A percentile compares a stretch with the other conserved stretches of the same genome.
Evolutionary conservation across 2,797 vertebrate genomes (phyloP).

Genomic region (Sitta carolinensis): DNA sequence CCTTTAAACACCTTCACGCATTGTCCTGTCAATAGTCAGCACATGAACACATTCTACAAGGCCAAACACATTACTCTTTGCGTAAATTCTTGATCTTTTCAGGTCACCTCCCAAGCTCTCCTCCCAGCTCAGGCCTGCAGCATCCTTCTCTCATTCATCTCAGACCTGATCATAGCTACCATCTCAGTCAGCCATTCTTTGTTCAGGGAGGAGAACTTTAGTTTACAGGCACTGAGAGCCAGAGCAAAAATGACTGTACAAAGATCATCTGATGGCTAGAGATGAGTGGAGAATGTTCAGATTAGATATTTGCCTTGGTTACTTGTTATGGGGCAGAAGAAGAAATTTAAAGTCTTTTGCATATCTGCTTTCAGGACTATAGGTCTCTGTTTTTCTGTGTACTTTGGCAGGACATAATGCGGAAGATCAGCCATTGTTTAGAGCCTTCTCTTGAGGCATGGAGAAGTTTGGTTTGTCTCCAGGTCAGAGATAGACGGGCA

Average conservation of each 20-base stretch:
- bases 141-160: accelerated
- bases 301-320: not conserved
- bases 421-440: not conserved
- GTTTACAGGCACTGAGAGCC: not conserved
- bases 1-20: not conserved
- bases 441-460: not conserved
- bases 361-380: not conserved
- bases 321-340: not conserved
- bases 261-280: not conserved
- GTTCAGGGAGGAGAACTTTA: not conserved
- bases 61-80: not conserved
- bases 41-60: not conserved
- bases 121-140: not conserved
- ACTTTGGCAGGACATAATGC: not conserved
- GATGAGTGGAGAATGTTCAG: not conserved
- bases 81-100: accelerated
- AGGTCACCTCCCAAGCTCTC: not conserved
- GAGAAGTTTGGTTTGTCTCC: not conserved
- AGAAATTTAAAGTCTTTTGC: not conserved
- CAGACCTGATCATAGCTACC: not conserved
- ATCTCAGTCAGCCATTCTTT: not conserved
- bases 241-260: not conserved
- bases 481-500: not conserved
- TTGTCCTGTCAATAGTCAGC: not conserved
- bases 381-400: not conserved